Conservation (phyloP, 2,113 vertebrate genomes). For the Trinectes maculatus region DNA sequence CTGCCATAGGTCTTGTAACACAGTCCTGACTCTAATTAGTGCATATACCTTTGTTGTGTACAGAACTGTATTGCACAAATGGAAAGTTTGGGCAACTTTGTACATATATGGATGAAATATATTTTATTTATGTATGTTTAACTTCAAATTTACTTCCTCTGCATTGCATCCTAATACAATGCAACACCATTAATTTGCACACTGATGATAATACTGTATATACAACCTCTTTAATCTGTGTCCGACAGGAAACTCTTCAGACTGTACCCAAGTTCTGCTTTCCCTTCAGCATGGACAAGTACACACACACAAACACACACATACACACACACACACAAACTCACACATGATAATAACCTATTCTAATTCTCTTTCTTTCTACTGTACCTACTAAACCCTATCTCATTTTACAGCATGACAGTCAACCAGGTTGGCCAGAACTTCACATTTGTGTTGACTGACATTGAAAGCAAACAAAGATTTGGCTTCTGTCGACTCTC, state of each 20-base stretch:
- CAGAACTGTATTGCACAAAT: no score
- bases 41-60: no score
- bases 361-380: neutral
- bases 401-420: conserved; percentile 82
- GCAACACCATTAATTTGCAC: neutral
- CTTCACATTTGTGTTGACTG: conserved; percentile 98
- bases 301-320: conserved; percentile 28
- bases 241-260: conserved; percentile 93
- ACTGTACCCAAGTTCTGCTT: conserved; percentile 98
- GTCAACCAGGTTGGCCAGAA: conserved; percentile 94
- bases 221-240: conserved; percentile 13
- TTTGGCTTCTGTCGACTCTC: conserved; percentile 98
- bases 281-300: conserved; percentile 97
- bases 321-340: neutral
- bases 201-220: neutral
- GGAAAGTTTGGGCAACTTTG: no score
- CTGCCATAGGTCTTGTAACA: neutral
- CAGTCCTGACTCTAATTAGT: no score
- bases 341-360: neutral
- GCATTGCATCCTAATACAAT: no score
- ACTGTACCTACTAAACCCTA: no score
- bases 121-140: no score
- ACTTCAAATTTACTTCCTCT: no score
- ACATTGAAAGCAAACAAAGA: conserved; percentile 98
- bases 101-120: no score